A percentile compares a stretch with the other conserved stretches of the same genome.
Conservation (phyloP, 35 echinoderm and acorn worm genomes). For the Strongylocentrotus purpuratus region DNA sequence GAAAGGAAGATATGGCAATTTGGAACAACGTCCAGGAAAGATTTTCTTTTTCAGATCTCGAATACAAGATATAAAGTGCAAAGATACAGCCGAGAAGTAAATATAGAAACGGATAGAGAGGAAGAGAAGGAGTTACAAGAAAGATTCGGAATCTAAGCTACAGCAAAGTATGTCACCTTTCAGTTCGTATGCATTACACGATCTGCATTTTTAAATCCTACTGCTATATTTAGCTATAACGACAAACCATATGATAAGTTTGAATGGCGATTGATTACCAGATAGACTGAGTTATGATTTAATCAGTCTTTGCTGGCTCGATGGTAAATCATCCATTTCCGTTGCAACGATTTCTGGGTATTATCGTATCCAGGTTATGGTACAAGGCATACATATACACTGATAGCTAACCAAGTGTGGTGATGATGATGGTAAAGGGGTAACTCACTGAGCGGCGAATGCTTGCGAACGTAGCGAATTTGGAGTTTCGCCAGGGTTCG, state of each 20-base stretch:
- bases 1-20: no score
- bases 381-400: no score
- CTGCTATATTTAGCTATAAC: background rate
- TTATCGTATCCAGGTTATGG: background rate
- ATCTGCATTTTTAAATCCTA: background rate
- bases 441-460: no score
- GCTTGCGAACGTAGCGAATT: no score
- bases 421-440: no score
- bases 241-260: background rate
- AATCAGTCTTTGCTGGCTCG: background rate
- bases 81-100: background rate
- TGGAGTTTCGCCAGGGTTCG: no score
- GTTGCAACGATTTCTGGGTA: background rate
- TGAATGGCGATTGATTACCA: background rate
- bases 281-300: constrained; percentile 11
- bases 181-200: background rate
- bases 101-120: background rate
- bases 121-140: background rate
- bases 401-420: no score
- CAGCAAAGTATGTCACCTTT: background rate
- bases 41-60: no score
- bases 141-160: background rate
- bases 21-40: no score
- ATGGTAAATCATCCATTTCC: background rate
- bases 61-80: background rate